Percentiles rank a stretch among this genome's conserved stretches.
Evolutionary conservation across 2,113 vertebrate genomes (phyloP).

Genomic region (Eretmochelys imbricata): DNA sequence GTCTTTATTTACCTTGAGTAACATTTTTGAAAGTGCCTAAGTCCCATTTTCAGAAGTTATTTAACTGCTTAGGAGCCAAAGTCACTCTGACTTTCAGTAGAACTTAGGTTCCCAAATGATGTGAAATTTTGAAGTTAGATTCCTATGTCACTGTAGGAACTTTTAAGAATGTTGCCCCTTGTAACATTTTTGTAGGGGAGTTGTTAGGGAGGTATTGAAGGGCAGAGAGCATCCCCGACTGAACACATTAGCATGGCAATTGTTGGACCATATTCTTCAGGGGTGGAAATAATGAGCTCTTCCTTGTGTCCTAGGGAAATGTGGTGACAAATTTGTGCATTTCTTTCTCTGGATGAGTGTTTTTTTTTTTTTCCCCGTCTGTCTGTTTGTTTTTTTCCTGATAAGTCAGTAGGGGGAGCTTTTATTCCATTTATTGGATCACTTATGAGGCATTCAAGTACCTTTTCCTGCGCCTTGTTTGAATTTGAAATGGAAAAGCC

Average conservation of each 20-base stretch:
- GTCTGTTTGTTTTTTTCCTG: neutral
- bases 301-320: fast-evolving
- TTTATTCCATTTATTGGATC: slow-evolving; percentile 21
- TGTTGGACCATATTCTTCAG: fast-evolving
- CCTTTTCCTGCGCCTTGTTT: neutral
- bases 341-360: neutral
- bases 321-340: fast-evolving
- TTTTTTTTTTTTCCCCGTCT: neutral
- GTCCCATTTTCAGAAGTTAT: neutral
- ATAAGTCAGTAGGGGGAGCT: slow-evolving; percentile 60
- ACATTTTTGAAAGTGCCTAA: neutral
- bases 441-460: neutral
- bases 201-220: neutral
- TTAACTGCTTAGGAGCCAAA: neutral
- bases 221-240: neutral
- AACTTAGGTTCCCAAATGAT: neutral
- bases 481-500: neutral
- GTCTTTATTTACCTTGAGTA: neutral
- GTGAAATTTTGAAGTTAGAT: neutral
- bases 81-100: neutral
- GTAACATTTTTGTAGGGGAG: neutral
- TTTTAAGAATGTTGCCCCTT: neutral
- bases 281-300: neutral
- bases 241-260: fast-evolving
- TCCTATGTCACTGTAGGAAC: neutral